Base-by-base conservation (phyloP, 1,140 invertebrate species). In the Lethrus apterus region DNA sequence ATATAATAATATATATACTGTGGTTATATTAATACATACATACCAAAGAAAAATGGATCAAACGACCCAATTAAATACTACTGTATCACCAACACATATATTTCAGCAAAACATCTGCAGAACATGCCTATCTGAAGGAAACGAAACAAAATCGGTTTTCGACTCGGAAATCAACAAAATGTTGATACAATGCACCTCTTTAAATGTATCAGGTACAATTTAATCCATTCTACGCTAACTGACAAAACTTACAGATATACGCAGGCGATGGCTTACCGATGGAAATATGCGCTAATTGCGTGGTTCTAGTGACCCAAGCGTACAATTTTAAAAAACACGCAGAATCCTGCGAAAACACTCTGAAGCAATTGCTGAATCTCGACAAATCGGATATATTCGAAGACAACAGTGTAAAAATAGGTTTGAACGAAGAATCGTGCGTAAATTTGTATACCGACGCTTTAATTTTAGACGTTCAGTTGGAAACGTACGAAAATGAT, bases 271-370 rank as follows among this genome's bases (percentile, higher is more conserved):
- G 36, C n/a, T 23, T 40, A 23, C 36, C 36, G 20, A 14, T 21
- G 8, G 18, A 40, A 40, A 40, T 40, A 5, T 40, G 36, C 13
- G 17, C 36, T 14, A 40, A 40, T 23, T 40, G 36, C 17, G 13
- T 40, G 20, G 13, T 40, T 9, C 36, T 21, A 21, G 21, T 40
- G 2, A 40, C 36, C 2, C 36, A 40, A n/a, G 36, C 36, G 5
- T 40, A 40, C n/a, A 20, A 19, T 20, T 40, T 40, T 40, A 40
- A 40, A 20, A 18, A 40, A 23, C 36, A 40, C 20, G 19, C n/a
- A 14, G 36, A 40, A 40, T 9, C 9, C 9, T 40, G 18, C 11
- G 36, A 40, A 21, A n/a, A 4, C 24, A 21, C 19, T 8, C 24
- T 40, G 14, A 5, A 21, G 8, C 36, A 40, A 23, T 40, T 2